Evolutionary conservation across 1,140 invertebrate genomes (phyloP).

Genomic region (Steinernema khuongi): DNA sequence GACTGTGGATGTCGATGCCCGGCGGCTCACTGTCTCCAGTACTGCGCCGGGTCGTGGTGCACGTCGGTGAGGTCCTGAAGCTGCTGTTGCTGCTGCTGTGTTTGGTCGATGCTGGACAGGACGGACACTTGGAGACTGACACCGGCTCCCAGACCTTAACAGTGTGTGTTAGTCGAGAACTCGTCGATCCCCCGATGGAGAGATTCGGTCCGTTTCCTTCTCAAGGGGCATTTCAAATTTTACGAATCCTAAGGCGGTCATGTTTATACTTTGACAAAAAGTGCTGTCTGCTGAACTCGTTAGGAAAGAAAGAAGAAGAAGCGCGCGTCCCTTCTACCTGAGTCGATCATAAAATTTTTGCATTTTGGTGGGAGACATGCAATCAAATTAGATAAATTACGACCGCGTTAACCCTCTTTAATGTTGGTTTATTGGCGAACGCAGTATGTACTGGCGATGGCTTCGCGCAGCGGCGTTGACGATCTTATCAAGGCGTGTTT

Average conservation of each 20-base stretch:
- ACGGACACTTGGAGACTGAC: conserved; percentile 9
- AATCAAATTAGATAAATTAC: conserved; percentile 25
- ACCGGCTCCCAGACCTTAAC: background rate
- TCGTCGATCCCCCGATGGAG: too few relatives aligned
- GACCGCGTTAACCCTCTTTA: conserved; percentile 11
- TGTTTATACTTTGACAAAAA: background rate
- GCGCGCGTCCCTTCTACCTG: background rate
- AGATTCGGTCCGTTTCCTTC: too few relatives aligned
- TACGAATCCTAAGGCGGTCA: background rate
- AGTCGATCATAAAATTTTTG: background rate
- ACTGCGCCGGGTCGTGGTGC: background rate
- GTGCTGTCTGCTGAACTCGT: conserved; percentile 18
- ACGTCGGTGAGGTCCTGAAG: conserved; percentile 3
- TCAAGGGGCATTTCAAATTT: background rate
- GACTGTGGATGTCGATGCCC: background rate
- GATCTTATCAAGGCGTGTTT: background rate
- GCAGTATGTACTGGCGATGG: conserved; percentile 1
- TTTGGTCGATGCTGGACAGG: background rate
- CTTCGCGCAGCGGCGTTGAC: background rate
- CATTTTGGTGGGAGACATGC: conserved; percentile 25
- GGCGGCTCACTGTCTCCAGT: background rate
- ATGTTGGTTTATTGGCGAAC: conserved; percentile 16
- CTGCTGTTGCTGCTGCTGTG: background rate
- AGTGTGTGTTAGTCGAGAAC: background rate
- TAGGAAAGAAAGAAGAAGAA: conserved; percentile 8